Evolutionary conservation across 1,140 invertebrate species (phyloP), one percentile per base, ranked within the genome.

Genomic region (Chrysopa pallens): DNA sequence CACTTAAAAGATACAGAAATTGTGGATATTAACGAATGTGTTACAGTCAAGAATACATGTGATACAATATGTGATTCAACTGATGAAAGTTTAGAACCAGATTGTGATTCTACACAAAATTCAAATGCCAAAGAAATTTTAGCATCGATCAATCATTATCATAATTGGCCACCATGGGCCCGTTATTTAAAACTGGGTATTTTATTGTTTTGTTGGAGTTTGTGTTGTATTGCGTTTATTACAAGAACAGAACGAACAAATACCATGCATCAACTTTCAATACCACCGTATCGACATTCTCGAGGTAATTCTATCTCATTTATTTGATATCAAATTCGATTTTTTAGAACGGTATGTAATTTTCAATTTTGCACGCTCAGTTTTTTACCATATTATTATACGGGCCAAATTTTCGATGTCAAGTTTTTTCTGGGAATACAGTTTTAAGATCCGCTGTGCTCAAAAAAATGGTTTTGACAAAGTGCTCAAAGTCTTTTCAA

Each of bases 161-260:
- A 23, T 23, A 23, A 23, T 23, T 40, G 12, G 15, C 28, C 12
- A 12, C 27, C 31, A 36, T 38, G 13, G 35, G 36, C 31, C 1
- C 45, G 48, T 36, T 6, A 44, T 29, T 48, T 60, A 8, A 67
- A 67, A 50, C 60, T 67, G 46, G 52, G 59, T 0, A 42, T 69
- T 0, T 54, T 75, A 1, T 50, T 76, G 12, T 54, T 57, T 11
- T 64, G 67, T 31, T 76, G 72, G 73, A 47, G 68, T 1, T 63
- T 73, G 38, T 77, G 76, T 43, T 71, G 78, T 43, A 51, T 67
- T n/a, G 65, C 74, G n/a, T 64, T 82, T 39, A 70, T 80, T 61
- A 62, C 66, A 35, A 78, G 75, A 49, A 72, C 67, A 43, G 78
- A 78, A 47, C 76, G 69, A 50, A 62, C 72, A n/a, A 61, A 68